Base-by-base conservation (phyloP, 2,888 invertebrate species). In the Neoaliturus tenellus region DNA sequence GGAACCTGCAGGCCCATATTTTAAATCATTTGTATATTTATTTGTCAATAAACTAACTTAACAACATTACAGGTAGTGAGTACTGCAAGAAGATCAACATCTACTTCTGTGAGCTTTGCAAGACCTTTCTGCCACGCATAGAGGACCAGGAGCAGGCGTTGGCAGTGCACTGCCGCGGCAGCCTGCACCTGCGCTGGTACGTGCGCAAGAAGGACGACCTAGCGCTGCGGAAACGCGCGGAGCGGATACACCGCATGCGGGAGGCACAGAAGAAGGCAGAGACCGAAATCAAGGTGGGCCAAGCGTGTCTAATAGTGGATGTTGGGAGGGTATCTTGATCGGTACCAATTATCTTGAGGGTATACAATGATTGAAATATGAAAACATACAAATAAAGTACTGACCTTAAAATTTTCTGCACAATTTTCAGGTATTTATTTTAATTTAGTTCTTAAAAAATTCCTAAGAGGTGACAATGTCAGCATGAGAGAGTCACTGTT, bases 101-200 rank as follows among this genome's bases (percentile, higher is more conserved):
- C 14, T 93, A 94, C 90, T 96, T 94, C 90, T 97, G 97, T 90
- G 96, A 96, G 88, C 90, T 97, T 85, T 97, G 97, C 90, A 94
- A 94, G 88, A 93, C 94, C 89, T 96, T 95, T 90, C 90, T 96
- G 88, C 93, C 95, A 62, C 93, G 94, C 44, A 91, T 93, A 88
- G 90, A 89, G 89, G 92, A 94, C 85, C 92, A 93, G 44, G 93
- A 94, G 83, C 92, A 93, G 83, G 93, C 93, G 69, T 89, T 94
- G 87, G 93, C 94, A 39, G 92, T 94, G 71, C 96, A 97, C 92
- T 97, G 96, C 90, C 93, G 95, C 83, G 93, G 94, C 88, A 93
- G 96, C 85, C 93, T 93, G 86, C 96, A 97, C 90, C 93, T 96
- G 83, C 94, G 95, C 89, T 93, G 95, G 88, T 96, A 95, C 90